Percentiles rank a stretch among this genome's conserved stretches.
These are phyloP conservation scores for Gavia stellata DNA, from an alignment of 2,113 vertebrate genomes.

Conservation along the genomic window DNA sequence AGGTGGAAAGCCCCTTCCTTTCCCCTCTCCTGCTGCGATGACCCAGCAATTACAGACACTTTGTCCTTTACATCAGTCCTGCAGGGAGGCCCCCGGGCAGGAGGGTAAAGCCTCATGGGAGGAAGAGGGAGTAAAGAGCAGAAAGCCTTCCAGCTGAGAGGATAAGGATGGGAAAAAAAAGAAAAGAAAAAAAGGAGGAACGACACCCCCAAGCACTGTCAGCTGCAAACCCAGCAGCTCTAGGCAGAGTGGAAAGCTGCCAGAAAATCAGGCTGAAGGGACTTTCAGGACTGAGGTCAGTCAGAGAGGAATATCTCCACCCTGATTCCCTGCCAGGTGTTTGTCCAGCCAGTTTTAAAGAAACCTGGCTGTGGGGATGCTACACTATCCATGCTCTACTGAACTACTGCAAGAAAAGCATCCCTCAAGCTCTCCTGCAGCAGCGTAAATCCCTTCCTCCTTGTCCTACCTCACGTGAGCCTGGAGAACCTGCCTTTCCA, in stretches of 20 bases:
- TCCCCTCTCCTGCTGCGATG: background rate
- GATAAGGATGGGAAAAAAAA: background rate
- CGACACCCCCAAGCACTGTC: background rate
- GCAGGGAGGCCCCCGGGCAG: background rate
- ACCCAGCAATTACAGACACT: background rate
- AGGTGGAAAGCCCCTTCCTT: background rate
- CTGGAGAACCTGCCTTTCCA: background rate
- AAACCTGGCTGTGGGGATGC: background rate
- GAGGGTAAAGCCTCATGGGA: background rate
- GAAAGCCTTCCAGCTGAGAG: background rate
- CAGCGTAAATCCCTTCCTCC: background rate
- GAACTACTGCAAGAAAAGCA: background rate
- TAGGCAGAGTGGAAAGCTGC: background rate
- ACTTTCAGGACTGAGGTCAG: background rate
- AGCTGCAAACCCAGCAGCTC: background rate
- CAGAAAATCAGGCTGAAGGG: background rate
- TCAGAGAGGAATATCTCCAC: background rate
- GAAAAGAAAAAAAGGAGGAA: no score
- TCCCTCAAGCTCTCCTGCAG: fast-evolving
- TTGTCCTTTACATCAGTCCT: background rate
- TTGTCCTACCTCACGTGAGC: background rate
- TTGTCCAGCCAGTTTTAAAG: background rate
- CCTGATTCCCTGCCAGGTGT: background rate
- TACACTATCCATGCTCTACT: background rate
- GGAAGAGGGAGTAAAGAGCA: background rate